phyloP scores from a whole-genome alignment of 2,888 invertebrate species.

The Rhagium mordax region DNA sequence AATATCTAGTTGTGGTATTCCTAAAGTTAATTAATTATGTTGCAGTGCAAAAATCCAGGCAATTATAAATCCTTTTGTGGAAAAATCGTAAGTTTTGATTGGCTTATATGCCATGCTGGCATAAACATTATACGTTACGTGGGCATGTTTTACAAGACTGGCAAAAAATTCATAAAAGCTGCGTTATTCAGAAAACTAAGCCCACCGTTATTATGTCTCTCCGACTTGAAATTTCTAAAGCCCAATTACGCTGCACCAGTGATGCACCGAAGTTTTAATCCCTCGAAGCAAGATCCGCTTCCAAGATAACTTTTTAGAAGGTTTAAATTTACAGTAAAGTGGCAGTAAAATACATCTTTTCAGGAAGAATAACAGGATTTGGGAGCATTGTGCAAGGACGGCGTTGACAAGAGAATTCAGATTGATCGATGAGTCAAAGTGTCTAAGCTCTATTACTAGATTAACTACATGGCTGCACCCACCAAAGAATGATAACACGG shows the following conservation, averaged over 20 bases:
- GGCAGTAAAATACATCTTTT: conserved; percentile 36
- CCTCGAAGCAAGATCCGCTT: conserved; percentile 32
- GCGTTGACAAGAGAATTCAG: conserved; percentile 37
- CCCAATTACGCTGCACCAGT: conserved; percentile 2
- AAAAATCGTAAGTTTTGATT: too few species aligned
- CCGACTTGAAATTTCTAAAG: conserved; percentile 4
- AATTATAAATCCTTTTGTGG: too few species aligned
- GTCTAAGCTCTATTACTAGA: conserved; percentile 56
- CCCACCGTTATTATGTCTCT: not conserved
- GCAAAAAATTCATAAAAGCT: not conserved
- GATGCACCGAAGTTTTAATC: conserved; percentile 28
- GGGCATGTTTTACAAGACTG: too few species aligned
- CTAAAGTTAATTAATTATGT: too few species aligned
- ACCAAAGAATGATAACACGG: conserved; percentile 49
- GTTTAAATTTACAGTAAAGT: conserved; percentile 33
- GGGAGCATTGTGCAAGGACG: conserved; percentile 18
- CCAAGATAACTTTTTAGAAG: conserved; percentile 36
- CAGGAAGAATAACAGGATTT: conserved; percentile 36
- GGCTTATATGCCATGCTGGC: too few species aligned
- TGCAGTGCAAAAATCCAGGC: too few species aligned
- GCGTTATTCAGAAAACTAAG: conserved; percentile 8
- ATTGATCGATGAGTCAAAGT: conserved; percentile 56
- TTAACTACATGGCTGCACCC: conserved; percentile 54
- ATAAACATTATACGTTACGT: too few species aligned
- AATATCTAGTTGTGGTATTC: too few species aligned